A percentile compares a stretch with the other conserved stretches of the same genome.
Evolutionary conservation across 2,113 vertebrate genomes (phyloP).

Genomic region (Mus musculus): DNA sequence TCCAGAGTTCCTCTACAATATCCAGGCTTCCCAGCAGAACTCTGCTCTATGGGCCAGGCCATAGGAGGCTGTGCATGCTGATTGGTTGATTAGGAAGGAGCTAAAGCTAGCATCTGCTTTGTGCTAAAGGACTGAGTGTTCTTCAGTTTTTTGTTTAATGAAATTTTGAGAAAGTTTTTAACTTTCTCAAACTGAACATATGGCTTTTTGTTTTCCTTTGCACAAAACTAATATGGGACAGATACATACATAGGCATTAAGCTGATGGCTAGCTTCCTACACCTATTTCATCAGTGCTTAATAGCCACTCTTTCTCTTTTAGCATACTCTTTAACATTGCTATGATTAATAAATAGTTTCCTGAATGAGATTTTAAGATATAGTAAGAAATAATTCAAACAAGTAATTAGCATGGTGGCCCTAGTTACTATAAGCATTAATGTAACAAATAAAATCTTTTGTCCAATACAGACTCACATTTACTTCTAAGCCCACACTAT

Average conservation of each 20-base stretch:
- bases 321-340: background rate
- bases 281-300: background rate
- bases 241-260: background rate
- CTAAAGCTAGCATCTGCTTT: background rate
- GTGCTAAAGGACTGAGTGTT: background rate
- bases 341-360: background rate
- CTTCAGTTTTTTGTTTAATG: background rate
- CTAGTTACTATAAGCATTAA: background rate
- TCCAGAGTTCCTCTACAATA: constrained; percentile 33
- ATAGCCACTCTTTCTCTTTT: background rate
- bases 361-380: background rate
- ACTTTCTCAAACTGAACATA: constrained; percentile 12
- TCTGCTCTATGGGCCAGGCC: background rate
- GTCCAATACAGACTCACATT: background rate
- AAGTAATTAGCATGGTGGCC: background rate
- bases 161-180: background rate
- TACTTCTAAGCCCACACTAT: background rate
- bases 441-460: background rate
- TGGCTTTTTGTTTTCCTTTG: background rate
- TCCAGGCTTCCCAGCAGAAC: background rate
- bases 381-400: background rate
- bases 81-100: background rate
- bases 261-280: background rate
- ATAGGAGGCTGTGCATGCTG: rapidly evolving
- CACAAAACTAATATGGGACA: background rate